Base-by-base conservation (phyloP, 2,888 invertebrate genomes). In the Chouioia cunea region DNA sequence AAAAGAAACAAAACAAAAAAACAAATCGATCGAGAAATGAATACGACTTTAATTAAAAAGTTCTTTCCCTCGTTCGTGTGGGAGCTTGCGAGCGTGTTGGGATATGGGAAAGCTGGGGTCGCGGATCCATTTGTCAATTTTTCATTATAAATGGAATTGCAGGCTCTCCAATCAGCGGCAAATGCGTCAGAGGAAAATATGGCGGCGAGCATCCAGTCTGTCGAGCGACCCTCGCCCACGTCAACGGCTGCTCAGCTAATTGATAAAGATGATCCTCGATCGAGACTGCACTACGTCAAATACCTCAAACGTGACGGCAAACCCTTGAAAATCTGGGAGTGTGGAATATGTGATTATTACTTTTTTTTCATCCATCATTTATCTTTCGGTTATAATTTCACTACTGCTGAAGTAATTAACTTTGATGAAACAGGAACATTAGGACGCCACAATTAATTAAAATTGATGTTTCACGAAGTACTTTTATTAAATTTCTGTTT, bases 261-360 rank as follows among this genome's bases (percentile, higher is more conserved):
- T 76, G 90, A 90, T 79, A 89, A 90, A 74, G 82, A 88, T 0
- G 90, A 90, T 76, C 89, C 90, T 0, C 86, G 89, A 44, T 89
- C 89, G 14, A 84, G 89, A 56, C 87, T 89, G 43, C 92, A 92
- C 80, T 91, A 89, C 77, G 89, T 92, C 1, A 92, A 91, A 79
- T 91, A 91, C 77, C 88, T 91, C 52, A 89, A 92, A 76, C 87
- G 90, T 58, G 90, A 91, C 74, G 92, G 92, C 1, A 89, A 91
- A 67, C 90, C 90, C 4, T 86, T 90, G 46, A 92, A 92, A 80
- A 87, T 92, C 2, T 93, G 92, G 91, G 91, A 92, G 79, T 93
- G 93, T 79, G 91, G 92, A 6, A 91, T 92, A 76, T 93, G 93
- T 92, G 81, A 90, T 91, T 44, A 54, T 56, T 18, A 27, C 14